Evolutionary conservation across 2,113 vertebrate genomes (phyloP).

Genomic region (Lophius piscatorius): DNA sequence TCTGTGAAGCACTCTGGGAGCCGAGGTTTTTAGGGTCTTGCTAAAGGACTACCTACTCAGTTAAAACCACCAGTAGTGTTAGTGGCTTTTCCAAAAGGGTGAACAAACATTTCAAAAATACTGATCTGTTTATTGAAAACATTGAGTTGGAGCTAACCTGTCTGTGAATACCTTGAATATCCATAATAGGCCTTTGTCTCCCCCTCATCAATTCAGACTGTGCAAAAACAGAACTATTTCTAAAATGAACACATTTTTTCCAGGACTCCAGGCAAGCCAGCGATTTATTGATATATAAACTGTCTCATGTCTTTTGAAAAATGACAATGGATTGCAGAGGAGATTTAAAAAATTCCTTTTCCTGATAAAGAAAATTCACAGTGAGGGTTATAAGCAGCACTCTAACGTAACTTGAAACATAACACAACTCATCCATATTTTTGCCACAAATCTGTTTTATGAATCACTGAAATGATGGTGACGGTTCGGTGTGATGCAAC

Average conservation of each 20-base stretch:
- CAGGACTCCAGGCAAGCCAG: background rate
- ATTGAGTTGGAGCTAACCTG: background rate
- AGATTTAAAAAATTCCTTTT: conserved; percentile 12
- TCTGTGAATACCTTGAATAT: background rate
- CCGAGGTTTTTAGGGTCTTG: background rate
- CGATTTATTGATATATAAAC: background rate
- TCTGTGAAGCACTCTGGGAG: too few species aligned
- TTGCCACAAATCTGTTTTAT: background rate
- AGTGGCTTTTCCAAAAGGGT: too few species aligned
- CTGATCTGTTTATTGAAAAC: too few species aligned
- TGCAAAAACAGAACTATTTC: conserved; percentile 3
- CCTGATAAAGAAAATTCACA: background rate
- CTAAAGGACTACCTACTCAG: too few species aligned
- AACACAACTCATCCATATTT: background rate
- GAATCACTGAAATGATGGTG: conserved; percentile 32
- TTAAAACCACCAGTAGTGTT: too few species aligned
- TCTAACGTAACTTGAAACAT: conserved; percentile 7
- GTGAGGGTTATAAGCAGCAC: background rate
- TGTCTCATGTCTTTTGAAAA: background rate
- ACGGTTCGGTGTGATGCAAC: conserved; percentile 1
- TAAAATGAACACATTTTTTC: background rate
- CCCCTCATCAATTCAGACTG: background rate
- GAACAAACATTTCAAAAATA: too few species aligned
- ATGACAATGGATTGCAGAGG: background rate
- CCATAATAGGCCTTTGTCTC: background rate